Conservation (phyloP, 2,113 vertebrate genomes). For the Aramus guarauna region DNA sequence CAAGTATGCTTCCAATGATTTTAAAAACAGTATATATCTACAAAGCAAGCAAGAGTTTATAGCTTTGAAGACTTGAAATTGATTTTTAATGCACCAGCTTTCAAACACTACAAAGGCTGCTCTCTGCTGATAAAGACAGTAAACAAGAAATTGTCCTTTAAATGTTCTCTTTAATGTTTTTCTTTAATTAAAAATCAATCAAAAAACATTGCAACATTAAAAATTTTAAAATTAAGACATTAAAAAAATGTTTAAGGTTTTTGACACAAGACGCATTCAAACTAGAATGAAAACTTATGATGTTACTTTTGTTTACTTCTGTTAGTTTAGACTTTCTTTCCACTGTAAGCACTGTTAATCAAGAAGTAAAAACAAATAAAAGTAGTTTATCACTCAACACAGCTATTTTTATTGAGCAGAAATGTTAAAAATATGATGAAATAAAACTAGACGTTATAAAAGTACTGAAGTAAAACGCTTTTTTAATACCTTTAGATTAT, state of each 20-base stretch:
- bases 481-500: conserved; percentile 53
- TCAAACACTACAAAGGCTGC: conserved; percentile 70
- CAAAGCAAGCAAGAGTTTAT: conserved; percentile 43
- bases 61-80: conserved; percentile 71
- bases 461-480: conserved; percentile 42
- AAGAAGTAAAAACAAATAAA: neutral
- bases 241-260: conserved; percentile 41
- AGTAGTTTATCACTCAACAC: neutral
- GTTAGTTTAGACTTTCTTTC: conserved; percentile 1
- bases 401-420: neutral
- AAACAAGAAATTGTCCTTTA: conserved; percentile 73
- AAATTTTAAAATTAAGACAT: conserved; percentile 19
- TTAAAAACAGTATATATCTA: conserved; percentile 58
- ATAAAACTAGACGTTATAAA: neutral
- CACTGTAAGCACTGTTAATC: neutral
- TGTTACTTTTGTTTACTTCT: conserved; percentile 32
- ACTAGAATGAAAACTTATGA: conserved; percentile 7
- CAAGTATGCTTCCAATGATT: conserved; percentile 21
- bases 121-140: conserved; percentile 73
- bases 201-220: conserved; percentile 44
- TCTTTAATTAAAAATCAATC: conserved; percentile 76
- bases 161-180: conserved; percentile 68
- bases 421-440: conserved; percentile 29
- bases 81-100: conserved; percentile 70
- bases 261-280: neutral